These are phyloP conservation scores for Agapostemon virescens DNA, from an alignment of 2,888 invertebrate species.

Conservation along the genomic window DNA sequence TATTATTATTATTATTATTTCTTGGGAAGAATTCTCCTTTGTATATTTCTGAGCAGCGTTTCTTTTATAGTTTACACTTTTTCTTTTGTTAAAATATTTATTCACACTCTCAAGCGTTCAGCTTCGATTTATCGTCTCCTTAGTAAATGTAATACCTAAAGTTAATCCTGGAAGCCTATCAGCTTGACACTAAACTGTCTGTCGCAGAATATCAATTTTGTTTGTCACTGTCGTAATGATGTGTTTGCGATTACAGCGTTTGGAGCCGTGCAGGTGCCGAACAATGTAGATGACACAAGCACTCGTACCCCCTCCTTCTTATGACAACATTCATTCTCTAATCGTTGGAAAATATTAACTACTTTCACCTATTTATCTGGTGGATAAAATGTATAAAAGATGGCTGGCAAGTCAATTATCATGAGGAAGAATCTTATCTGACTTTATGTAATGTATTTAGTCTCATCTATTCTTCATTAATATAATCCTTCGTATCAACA, in stretches of 20 bases:
- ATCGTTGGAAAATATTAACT: slow-evolving; percentile 80
- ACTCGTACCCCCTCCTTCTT: slow-evolving; percentile 59
- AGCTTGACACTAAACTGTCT: slow-evolving; percentile 76
- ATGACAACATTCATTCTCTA: slow-evolving; percentile 73
- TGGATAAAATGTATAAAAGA: slow-evolving; percentile 80
- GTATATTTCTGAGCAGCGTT: slow-evolving; percentile 78
- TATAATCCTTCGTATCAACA: slow-evolving; percentile 74
- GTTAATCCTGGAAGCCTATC: slow-evolving; percentile 80
- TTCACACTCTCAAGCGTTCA: slow-evolving; percentile 77
- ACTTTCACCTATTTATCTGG: slow-evolving; percentile 78
- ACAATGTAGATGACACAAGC: slow-evolving; percentile 63
- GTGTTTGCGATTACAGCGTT: slow-evolving; percentile 65
- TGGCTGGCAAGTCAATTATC: slow-evolving; percentile 80
- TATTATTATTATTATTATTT: slow-evolving; percentile 50
- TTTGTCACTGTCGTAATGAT: slow-evolving; percentile 68
- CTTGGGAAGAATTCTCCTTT: slow-evolving; percentile 77
- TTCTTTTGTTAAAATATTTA: slow-evolving; percentile 78
- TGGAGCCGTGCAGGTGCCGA: slow-evolving; percentile 65
- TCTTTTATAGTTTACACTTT: slow-evolving; percentile 73
- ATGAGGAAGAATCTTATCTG: slow-evolving; percentile 78
- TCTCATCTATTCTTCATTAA: slow-evolving; percentile 69
- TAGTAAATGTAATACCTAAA: slow-evolving; percentile 78
- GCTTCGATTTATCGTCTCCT: slow-evolving; percentile 74
- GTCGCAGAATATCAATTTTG: slow-evolving; percentile 68
- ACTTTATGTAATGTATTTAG: slow-evolving; percentile 73